Evolutionary conservation across 2,888 invertebrate species (phyloP), one percentile per base, ranked within the genome.

Genomic region (Thera britannica): DNA sequence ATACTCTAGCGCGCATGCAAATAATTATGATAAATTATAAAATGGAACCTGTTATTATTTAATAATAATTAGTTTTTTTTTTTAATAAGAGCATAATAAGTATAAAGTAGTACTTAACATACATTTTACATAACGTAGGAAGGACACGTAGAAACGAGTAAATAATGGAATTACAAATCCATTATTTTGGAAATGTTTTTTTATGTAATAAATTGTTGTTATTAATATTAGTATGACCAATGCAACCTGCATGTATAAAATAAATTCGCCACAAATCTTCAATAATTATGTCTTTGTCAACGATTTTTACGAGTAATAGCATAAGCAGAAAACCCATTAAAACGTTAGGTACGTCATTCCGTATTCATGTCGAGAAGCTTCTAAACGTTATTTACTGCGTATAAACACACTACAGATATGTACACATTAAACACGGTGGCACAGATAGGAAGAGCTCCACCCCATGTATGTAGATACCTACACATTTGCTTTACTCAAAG

Each of bases 401-500:
- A 78, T 77, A 79, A 82, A 79, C 80, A 82, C 79, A 79, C 79
- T 75, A 79, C 78, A 81, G 79, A 77, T 78, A 74, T 70, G 74
- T 75, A 73, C 74, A 74, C 75, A 75, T 75, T 75, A 75, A 72
- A 74, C 72, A 68, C 78, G 77, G 72, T 79, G 79, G 79, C 80
- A 79, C 83, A 83, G 80, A 81, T 81, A 83, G 85, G 84, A 84
- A 84, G 83, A 84, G 83, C 85, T 83, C 90, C 91, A 83, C 88
- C 91, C 89, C 84, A 73, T 77, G 79, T 90, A 87, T 87, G 87
- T 93, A 92, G 90, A 92, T 92, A 92, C 88, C 88, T 90, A 92
- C 91, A 92, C 91, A 89, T 92, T 92, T 92, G 92, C 90, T 92
- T 90, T 90, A 89, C 90, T 92, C 91, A 92, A 92, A 92, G 93